A percentile compares a stretch with the other conserved stretches of the same genome.
phyloP scores from a whole-genome alignment of 2,888 invertebrate genomes.

The Synanthedon vespiformis region DNA sequence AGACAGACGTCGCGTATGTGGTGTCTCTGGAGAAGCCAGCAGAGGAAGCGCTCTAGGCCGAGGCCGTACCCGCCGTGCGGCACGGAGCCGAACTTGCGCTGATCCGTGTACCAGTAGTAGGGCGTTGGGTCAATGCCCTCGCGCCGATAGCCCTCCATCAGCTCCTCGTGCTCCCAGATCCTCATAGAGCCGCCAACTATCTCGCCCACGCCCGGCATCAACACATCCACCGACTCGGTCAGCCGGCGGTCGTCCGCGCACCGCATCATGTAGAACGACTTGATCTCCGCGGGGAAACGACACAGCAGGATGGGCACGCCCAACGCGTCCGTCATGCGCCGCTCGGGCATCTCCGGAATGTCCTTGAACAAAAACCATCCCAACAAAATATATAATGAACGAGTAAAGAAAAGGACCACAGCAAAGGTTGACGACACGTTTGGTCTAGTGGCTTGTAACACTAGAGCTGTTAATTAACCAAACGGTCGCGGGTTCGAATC shows the following conservation, averaged over 20 bases:
- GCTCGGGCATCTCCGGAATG: conserved; percentile 98
- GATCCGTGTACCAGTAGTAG: conserved; percentile 99
- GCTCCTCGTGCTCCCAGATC: conserved; percentile 88
- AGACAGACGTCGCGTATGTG: conserved; percentile 98
- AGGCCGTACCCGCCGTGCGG: conserved; percentile 99
- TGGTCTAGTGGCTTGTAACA: too few species aligned
- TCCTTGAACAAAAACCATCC: conserved; percentile 69
- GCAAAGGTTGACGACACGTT: too few species aligned
- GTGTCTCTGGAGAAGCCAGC: conserved; percentile 94
- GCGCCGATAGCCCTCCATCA: conserved; percentile 85
- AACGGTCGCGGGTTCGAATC: too few species aligned
- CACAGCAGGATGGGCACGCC: conserved; percentile 96
- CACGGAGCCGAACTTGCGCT: conserved; percentile 93
- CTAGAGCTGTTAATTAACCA: too few species aligned
- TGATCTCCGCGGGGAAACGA: conserved; percentile 94
- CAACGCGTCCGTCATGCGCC: conserved; percentile 98
- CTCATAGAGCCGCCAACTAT: conserved; percentile 99
- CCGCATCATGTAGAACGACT: conserved; percentile 97
- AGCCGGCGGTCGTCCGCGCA: conserved; percentile 79
- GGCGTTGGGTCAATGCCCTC: conserved; percentile 93
- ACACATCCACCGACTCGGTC: conserved; percentile 98
- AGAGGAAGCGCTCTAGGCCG: conserved; percentile 95
- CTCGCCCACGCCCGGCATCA: conserved; percentile 98
- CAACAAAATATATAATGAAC: too few species aligned
- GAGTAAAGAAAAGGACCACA: too few species aligned